Base-by-base conservation (phyloP, 2,113 vertebrate genomes). In the Pelmatolapia mariae region DNA sequence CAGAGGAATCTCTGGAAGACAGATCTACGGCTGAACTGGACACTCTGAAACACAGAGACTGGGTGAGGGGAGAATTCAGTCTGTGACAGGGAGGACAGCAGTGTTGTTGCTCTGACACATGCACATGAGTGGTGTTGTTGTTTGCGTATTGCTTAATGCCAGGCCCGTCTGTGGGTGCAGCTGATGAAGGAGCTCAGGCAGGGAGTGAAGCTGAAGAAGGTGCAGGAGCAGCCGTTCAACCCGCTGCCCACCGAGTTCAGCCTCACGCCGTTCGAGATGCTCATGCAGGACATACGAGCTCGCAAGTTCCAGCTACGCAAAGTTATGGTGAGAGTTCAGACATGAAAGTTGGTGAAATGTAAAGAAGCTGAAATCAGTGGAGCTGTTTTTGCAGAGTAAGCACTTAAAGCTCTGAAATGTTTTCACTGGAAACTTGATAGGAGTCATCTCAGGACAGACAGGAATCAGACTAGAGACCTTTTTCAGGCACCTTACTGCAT, bases 181-280 rank as follows among this genome's bases (percentile, higher is more conserved):
- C 97, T 99, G 85, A 99, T 99, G 98, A 96, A 98, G 93, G 98
- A 99, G 90, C 97, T 99, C 16, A 94, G 98, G 29, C 98, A 98
- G 0, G 98, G 98, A 0, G 98, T 99, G 86, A 99, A 99, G 95
- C 96, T 99, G 87, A 99, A 98, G 96, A 99, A 99, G 89, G 98
- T 99, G 19, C 97, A 98, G 95, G 98, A 99, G 93, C 97, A 98
- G 92, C 97, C 97, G 15, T 99, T 98, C 93, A 96, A 99, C 95
- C 96, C 97, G 0, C 95, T 99, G 85, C 98, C 98, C 93, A 98
- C 98, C 0, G 98, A 99, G 93, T 99, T 97, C 96, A 98, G 98
- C 96, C 98, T 99, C 88, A 99, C 98, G 0, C 98, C 98, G 40
- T 99, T 99, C 0, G 98, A 99, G 96, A 99, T 99, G 98, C 97